Conservation (phyloP, 1,140 invertebrate genomes). For the Rhopalosiphum padi region DNA sequence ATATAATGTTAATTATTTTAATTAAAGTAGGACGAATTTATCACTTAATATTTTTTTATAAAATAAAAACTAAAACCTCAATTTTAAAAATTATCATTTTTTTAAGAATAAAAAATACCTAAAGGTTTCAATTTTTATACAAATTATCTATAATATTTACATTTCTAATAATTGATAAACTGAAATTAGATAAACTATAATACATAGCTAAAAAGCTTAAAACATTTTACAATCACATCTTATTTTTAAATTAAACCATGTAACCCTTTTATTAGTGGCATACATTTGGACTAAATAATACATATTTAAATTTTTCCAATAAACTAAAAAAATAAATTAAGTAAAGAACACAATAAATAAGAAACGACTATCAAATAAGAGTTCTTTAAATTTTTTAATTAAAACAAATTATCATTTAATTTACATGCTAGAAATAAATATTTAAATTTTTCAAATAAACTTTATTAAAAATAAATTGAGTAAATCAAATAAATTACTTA, state of each 20-base stretch:
- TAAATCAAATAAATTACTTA: neutral
- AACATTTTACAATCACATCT: neutral
- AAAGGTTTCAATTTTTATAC: neutral
- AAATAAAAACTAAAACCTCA: neutral
- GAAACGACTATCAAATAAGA: neutral
- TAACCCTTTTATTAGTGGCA: neutral
- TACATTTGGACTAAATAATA: neutral
- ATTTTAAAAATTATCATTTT: neutral
- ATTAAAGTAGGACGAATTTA: neutral
- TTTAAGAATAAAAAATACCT: neutral
- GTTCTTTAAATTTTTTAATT: neutral
- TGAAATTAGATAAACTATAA: neutral
- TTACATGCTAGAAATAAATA: neutral
- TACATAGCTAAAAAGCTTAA: neutral
- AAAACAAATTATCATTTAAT: neutral
- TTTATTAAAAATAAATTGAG: neutral
- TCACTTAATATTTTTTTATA: neutral
- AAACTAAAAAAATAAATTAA: neutral
- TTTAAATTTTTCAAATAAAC: neutral
- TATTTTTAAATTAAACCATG: neutral
- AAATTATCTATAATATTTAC: neutral
- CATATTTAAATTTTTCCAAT: neutral
- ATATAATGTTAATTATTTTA: no score
- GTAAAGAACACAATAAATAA: neutral
- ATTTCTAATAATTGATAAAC: neutral